Conservation (phyloP, 2,888 invertebrate genomes). For the Myopa testacea region DNA sequence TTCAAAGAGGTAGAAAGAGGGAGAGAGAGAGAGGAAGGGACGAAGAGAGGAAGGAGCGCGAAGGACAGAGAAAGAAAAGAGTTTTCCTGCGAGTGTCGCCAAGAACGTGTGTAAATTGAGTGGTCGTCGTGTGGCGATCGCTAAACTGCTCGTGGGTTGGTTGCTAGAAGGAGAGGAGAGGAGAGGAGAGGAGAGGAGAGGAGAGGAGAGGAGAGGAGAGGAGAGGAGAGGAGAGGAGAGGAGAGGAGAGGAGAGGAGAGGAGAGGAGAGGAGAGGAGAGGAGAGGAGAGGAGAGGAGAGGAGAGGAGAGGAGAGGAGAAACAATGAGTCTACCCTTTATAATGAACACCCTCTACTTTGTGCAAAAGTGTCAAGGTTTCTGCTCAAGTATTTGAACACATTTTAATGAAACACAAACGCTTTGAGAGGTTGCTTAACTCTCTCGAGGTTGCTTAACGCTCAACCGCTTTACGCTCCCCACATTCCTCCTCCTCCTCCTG, state of each 20-base stretch:
- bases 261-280: too few relatives aligned
- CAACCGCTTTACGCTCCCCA: too few relatives aligned
- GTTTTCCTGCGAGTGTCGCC: conserved; percentile 7
- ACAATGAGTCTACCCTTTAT: too few relatives aligned
- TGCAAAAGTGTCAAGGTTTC: conserved; percentile 6
- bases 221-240: too few relatives aligned
- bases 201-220: too few relatives aligned
- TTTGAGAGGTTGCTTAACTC: not conserved
- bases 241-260: too few relatives aligned
- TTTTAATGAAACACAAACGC: not conserved
- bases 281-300: too few relatives aligned
- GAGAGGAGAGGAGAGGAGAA: too few relatives aligned
- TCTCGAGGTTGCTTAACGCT: not conserved
- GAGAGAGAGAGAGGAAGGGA: not conserved
- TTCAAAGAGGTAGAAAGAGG: not conserved
- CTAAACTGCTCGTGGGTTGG: conserved; percentile 14
- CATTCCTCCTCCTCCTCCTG: not conserved
- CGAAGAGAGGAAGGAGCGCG: not conserved
- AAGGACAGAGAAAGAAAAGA: too few relatives aligned
- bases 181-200: too few relatives aligned
- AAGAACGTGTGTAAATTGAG: conserved; percentile 25
- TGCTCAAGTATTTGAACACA: not conserved
- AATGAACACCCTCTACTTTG: not conserved
- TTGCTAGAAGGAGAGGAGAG: not conserved
- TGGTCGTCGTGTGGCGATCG: conserved; percentile 14